Base-by-base conservation (phyloP, 2,888 invertebrate genomes). In the Amaurobius ferox region DNA sequence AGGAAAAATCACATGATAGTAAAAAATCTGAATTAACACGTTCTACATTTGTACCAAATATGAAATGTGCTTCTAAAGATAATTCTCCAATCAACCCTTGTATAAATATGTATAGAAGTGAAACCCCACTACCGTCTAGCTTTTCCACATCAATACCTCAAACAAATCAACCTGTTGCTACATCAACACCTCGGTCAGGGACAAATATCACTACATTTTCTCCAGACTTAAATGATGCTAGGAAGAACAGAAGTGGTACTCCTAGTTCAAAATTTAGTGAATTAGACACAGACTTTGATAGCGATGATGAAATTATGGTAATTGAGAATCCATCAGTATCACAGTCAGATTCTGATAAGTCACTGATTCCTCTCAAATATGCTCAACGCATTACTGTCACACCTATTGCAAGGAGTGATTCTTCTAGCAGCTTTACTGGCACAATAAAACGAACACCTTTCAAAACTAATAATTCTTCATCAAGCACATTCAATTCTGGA, bases 341-440 rank as follows among this genome's bases (percentile, higher is more conserved):
- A 1, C 16, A 19, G 1, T 44, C 30, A 19, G 19, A 32, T 19
- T 67, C 72, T n/a, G 55, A 86, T 29, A 86, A 86, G 30, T 70
- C 81, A 13, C 74, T 80, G 0, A 81, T 88, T 40, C 88, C 88
- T 30, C 23, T 87, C 0, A 88, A 88, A 64, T 88, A 88, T 71
- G 88, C 86, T 28, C 88, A 88, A 61, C 74, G 87, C 16, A 88
- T 88, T 3, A 88, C 87, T 3, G 87, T 88, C 0, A 88, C 88
- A 16, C 88, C 88, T 0, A 89, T 81, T 44, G 86, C 76, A 83
- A 88, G 87, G 79, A 88, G 83, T 61, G 86, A 86, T 55, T 39
- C 44, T 3, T 64, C 83, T 28, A 55, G 48, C 1, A 70, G 76
- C 35, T 35, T 29, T 44, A 85, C 76, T 3, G 77, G 83, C 11